Evolutionary conservation across 1,140 invertebrate species (phyloP), one percentile per base, ranked within the genome.

Genomic region (Sitobion miscanthi): DNA sequence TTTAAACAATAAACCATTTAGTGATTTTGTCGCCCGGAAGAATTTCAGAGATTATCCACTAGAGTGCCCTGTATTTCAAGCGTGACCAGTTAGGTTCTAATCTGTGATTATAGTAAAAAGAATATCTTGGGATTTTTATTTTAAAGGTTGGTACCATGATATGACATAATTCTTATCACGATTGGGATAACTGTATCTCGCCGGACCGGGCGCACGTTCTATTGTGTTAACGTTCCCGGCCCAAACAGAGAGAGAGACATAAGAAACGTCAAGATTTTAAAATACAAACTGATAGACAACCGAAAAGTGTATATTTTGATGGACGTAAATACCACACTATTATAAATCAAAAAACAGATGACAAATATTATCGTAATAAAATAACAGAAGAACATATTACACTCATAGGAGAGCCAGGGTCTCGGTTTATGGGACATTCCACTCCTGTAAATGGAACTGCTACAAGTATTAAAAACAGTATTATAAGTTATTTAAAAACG

Each of bases 341-440:
- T 69, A 30, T 69, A 30, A 69, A 69, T 69, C 23, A 94, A 94
- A 93, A 86, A 93, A 47, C 94, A 94, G 90, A 92, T 91, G 94
- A 94, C 62, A 94, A 69, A 69, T 91, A 91, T 91, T 91, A 42
- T 54, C 57, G 54, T 54, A 82, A n/a, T 11, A 62, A n/a, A 54
- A 35, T 77, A 35, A 54, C 57, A 45, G 54, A 91, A 62, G 90
- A 91, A 77, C 90, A 91, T 23, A 54, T 62, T 69, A 45, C 77
- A 30, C 54, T 91, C 42, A 54, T 91, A 45, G 2, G 57, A 91
- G 52, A 62, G 35, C 90, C 90, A 91, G 90, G 90, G 30, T 82
- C 57, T 91, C 25, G 21, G 25, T 91, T 54, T 42, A 45, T 52
- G 47, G 90, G 90, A 30, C 54, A 91, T 91, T n/a, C 11, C 23